These are phyloP conservation scores for Callosobruchus maculatus DNA, from an alignment of 2,888 invertebrate species.

Conservation along the genomic window DNA sequence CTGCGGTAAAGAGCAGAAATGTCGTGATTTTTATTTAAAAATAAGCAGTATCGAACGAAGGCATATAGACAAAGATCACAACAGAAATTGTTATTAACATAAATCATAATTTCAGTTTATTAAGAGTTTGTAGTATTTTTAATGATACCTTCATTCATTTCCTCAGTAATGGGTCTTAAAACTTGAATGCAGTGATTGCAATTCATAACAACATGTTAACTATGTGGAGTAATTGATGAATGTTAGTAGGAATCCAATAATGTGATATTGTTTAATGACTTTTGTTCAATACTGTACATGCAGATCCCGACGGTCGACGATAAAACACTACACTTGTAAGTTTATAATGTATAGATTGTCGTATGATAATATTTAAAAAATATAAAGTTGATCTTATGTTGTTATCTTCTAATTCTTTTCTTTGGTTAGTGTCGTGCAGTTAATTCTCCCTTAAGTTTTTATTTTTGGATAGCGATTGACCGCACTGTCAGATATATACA, in stretches of 20 bases:
- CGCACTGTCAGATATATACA: neutral
- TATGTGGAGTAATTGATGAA: neutral
- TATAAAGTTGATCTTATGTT: slow-evolving; percentile 42
- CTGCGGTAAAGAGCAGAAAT: slow-evolving; percentile 23
- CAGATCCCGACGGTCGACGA: slow-evolving; percentile 44
- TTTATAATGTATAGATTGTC: slow-evolving; percentile 47
- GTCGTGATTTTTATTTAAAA: slow-evolving; percentile 42
- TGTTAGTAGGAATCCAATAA: neutral
- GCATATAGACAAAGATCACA: neutral
- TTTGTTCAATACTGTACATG: slow-evolving; percentile 11
- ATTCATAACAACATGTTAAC: no score
- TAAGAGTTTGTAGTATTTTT: no score
- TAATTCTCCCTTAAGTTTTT: slow-evolving; percentile 30
- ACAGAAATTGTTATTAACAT: no score
- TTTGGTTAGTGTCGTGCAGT: slow-evolving; percentile 44
- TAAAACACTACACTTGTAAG: slow-evolving; percentile 44
- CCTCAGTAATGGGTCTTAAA: no score
- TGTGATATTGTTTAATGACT: neutral
- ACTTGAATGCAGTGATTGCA: no score
- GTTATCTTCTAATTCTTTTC: slow-evolving; percentile 35
- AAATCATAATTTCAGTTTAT: no score
- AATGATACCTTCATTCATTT: no score
- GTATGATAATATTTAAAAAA: slow-evolving; percentile 39
- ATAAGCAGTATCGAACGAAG: neutral
- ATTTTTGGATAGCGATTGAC: slow-evolving; percentile 34